Conservation (phyloP, 2,797 vertebrate genomes). For the Loris lydekkerianus region DNA sequence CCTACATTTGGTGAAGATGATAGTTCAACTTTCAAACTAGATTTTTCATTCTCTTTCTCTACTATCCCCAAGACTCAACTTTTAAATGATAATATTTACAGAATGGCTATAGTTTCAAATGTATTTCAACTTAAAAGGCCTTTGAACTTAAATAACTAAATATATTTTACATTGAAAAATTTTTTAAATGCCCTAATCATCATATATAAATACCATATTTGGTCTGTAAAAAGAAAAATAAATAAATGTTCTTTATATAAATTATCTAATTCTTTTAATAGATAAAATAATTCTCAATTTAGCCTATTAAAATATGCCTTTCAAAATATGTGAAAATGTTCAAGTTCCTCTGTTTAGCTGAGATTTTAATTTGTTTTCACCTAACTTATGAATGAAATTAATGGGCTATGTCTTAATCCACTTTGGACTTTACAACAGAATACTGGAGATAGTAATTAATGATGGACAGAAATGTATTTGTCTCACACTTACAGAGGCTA, state of each 20-base stretch:
- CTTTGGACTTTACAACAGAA: neutral
- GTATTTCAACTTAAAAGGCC: neutral
- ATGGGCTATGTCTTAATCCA: neutral
- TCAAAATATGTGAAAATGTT: conserved; percentile 28
- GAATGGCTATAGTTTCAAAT: neutral
- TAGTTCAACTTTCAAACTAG: neutral
- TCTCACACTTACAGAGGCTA: neutral
- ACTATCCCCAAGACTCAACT: neutral
- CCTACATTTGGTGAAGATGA: neutral
- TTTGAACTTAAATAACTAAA: neutral
- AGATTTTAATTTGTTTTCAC: conserved; percentile 17
- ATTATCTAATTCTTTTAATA: neutral
- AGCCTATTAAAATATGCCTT: neutral
- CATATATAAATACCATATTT: neutral
- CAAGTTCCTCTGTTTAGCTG: neutral
- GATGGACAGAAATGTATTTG: neutral
- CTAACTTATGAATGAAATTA: conserved; percentile 26
- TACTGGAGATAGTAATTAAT: neutral
- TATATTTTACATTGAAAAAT: neutral
- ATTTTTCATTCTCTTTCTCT: neutral
- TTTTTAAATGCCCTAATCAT: neutral
- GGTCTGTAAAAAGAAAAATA: neutral
- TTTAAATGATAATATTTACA: conserved; percentile 22
- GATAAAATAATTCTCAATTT: neutral
- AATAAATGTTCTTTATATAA: neutral